phyloP scores from a whole-genome alignment of 2,888 invertebrate genomes.

The Archaeoteleia sp. region DNA sequence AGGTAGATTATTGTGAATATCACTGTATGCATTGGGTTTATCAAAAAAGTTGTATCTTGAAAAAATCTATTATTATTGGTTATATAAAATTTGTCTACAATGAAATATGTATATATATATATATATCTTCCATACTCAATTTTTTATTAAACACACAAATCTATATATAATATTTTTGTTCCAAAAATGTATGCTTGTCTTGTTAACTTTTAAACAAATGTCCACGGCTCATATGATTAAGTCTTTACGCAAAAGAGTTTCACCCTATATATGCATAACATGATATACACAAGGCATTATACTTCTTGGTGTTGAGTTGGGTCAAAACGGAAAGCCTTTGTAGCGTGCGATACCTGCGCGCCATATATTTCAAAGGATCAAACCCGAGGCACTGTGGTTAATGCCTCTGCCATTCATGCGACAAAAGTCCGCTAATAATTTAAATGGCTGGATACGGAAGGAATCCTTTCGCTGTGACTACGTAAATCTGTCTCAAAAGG shows the following conservation, averaged over 20 bases:
- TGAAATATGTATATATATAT: too few relatives aligned
- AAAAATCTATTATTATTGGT: too few relatives aligned
- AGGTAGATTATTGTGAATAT: too few relatives aligned
- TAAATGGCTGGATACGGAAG: slow-evolving; percentile 13
- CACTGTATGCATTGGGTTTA: too few relatives aligned
- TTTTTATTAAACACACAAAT: background rate
- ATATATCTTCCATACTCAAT: too few relatives aligned
- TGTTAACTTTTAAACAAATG: too few relatives aligned
- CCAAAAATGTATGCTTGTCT: background rate
- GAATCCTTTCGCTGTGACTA: slow-evolving; percentile 32
- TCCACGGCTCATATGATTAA: slow-evolving; percentile 7
- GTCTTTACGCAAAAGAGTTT: slow-evolving; percentile 25
- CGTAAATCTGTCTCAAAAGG: slow-evolving; percentile 40
- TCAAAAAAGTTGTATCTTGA: too few relatives aligned
- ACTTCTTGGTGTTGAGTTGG: slow-evolving; percentile 14
- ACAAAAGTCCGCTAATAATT: slow-evolving; percentile 39
- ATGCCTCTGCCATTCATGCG: slow-evolving; percentile 24
- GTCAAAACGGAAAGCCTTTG: slow-evolving; percentile 27
- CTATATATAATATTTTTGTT: background rate
- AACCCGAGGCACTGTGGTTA: slow-evolving; percentile 24
- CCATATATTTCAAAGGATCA: background rate
- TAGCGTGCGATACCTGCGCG: slow-evolving; percentile 27
- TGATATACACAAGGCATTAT: slow-evolving; percentile 2
- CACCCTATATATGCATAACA: slow-evolving; percentile 35
- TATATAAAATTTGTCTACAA: too few relatives aligned